Conservation (phyloP, 2,888 invertebrate genomes). For the Coelopa pilipes region DNA sequence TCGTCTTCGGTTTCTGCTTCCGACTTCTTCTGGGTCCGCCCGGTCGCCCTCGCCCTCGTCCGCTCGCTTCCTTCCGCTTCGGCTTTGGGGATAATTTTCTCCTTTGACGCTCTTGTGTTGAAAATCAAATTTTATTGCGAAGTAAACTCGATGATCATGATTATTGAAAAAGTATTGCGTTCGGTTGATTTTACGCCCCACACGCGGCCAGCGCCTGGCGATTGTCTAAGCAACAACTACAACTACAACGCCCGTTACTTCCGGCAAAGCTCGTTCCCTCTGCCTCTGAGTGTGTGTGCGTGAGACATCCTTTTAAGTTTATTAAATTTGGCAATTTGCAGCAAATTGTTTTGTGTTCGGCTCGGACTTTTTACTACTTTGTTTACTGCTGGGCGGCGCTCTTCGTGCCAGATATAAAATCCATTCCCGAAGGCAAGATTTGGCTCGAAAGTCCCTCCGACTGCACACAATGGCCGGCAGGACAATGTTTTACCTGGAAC, state of each 20-base stretch:
- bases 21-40: neutral
- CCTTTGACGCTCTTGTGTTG: slow-evolving; percentile 9
- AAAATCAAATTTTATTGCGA: slow-evolving; percentile 35
- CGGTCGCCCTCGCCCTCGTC: slow-evolving; percentile 4
- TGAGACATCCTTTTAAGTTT: slow-evolving; percentile 8
- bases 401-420: too few species aligned
- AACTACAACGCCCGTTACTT: too few species aligned
- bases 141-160: slow-evolving; percentile 18
- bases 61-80: neutral
- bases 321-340: slow-evolving; percentile 19
- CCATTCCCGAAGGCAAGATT: too few species aligned
- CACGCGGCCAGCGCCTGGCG: too few species aligned
- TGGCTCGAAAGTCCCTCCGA: too few species aligned
- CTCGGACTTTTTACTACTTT: too few species aligned
- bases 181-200: too few species aligned
- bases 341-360: neutral
- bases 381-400: too few species aligned
- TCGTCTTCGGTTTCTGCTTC: neutral
- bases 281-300: neutral
- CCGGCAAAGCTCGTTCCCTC: neutral
- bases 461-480: too few species aligned
- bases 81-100: neutral
- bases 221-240: too few species aligned
- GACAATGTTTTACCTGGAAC: too few species aligned
- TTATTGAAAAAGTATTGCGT: slow-evolving; percentile 4